These are phyloP conservation scores for Lathronympha strigana DNA, from an alignment of 2,888 invertebrate genomes.

Conservation along the genomic window DNA sequence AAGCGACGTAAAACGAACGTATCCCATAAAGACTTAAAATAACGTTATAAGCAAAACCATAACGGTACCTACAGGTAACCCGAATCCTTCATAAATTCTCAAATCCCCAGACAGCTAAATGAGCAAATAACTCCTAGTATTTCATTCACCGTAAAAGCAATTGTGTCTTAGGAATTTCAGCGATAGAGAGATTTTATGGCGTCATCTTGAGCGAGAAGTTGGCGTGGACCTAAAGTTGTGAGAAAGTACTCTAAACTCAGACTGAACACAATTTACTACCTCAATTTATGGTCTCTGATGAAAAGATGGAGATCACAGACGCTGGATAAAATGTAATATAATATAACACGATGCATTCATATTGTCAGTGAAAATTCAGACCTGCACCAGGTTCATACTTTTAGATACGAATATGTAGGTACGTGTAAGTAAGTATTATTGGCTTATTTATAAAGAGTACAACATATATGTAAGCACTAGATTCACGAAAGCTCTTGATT, in stretches of 20 bases:
- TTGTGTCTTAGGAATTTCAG: conserved; percentile 2
- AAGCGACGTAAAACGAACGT: conserved; percentile 10
- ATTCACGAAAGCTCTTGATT: no score
- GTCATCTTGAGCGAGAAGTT: conserved; percentile 26
- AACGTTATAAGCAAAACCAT: conserved; percentile 17
- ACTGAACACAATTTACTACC: conserved; percentile 22
- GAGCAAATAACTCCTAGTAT: conserved; percentile 3
- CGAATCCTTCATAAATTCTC: conserved; percentile 11
- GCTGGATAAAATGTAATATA: neutral
- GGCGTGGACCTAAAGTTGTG: conserved; percentile 3
- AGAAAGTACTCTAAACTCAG: conserved; percentile 28
- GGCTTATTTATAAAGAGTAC: no score
- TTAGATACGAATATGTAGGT: no score
- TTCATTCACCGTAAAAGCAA: conserved; percentile 2
- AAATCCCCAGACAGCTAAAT: conserved; percentile 19
- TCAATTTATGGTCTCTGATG: conserved; percentile 18
- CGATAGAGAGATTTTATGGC: conserved; percentile 27
- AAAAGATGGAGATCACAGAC: conserved; percentile 3
- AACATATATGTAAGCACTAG: no score
- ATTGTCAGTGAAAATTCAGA: no score
- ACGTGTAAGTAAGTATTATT: no score
- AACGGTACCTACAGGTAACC: conserved; percentile 8
- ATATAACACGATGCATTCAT: no score
- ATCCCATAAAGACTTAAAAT: conserved; percentile 5
- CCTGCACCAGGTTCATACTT: no score